Conservation (phyloP, 2,797 vertebrate genomes). For the Oceanodroma leucorhoa region DNA sequence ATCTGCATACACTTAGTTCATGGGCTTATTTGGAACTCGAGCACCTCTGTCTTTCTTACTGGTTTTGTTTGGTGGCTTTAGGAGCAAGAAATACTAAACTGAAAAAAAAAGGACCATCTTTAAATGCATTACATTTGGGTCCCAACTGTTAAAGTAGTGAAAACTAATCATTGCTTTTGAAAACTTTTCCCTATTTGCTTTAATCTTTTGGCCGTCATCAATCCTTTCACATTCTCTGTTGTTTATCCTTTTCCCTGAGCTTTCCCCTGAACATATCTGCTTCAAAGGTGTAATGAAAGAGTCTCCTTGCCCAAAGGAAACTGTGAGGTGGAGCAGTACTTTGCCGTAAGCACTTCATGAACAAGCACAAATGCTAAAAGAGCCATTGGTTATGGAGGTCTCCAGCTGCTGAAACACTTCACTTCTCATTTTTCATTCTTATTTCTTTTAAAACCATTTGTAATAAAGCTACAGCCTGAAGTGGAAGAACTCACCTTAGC, state of each 20-base stretch:
- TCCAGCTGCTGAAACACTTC: slow-evolving; percentile 20
- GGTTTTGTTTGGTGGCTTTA: neutral
- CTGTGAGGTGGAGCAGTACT: neutral
- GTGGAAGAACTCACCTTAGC: slow-evolving; percentile 47
- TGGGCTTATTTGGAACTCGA: neutral
- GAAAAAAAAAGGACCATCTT: neutral
- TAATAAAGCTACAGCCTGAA: slow-evolving; percentile 51
- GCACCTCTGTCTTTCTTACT: neutral
- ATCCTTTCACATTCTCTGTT: neutral
- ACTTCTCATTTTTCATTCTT: slow-evolving; percentile 56
- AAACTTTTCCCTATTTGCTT: neutral
- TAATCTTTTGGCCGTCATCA: neutral
- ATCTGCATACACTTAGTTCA: neutral
- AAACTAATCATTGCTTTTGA: neutral
- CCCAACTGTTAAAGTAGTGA: neutral
- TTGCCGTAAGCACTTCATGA: neutral
- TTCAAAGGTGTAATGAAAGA: neutral
- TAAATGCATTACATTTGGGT: neutral
- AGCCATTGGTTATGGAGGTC: slow-evolving; percentile 17
- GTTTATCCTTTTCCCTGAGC: neutral
- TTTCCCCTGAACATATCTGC: neutral
- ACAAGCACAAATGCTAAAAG: neutral
- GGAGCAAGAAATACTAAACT: neutral
- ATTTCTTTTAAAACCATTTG: slow-evolving; percentile 46
- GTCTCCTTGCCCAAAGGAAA: slow-evolving; percentile 9